Evolutionary conservation across 1,140 invertebrate species (phyloP), one percentile per base, ranked within the genome.

Genomic region (Globodera rostochiensis): DNA sequence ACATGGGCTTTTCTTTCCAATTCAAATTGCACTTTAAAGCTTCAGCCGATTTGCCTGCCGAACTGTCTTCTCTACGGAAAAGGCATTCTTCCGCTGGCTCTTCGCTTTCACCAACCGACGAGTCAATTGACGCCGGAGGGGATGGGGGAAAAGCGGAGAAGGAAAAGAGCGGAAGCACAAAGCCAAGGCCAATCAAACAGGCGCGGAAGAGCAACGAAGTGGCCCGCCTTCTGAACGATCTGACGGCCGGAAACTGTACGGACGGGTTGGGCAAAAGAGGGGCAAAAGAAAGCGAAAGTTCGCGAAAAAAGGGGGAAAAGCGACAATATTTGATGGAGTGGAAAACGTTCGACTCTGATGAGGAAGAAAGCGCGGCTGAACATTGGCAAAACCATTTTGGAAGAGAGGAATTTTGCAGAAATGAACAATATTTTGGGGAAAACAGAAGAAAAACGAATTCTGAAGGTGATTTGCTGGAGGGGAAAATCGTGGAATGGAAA

Each of bases 181-280:
- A 78, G 47, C 69, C 82, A 7, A 84, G 83, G n/a, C 81, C 82
- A 15, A 53, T 73, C 21, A 83, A 83, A 80, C 82, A 83, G 21
- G n/a, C 82, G 11, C 83, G 76, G 11, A 84, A 83, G 50, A 77
- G 83, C 80, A 84, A 86, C 57, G 85, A 84, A 76, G 76, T 84
- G n/a, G 79, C 78, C n/a, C 71, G 83, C 46, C 78, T 84, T 11
- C 73, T 84, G 64, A 85, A 82, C 81, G 83, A 84, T 57, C 70
- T 84, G 9, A 86, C 84, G 7, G 83, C 84, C 7, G 82, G 82
- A 69, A 83, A 83, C 79, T 83, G 82, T 83, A 83, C 53, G 77
- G 19, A 79, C 13, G 25, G 5, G 53, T 53, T 53, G 53, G 15
- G 15, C 8, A 53, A 53, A 49, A 57, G 15, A 15, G 50, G 50